phyloP scores from a whole-genome alignment of 2,797 vertebrate species.

The Eulemur mongoz region DNA sequence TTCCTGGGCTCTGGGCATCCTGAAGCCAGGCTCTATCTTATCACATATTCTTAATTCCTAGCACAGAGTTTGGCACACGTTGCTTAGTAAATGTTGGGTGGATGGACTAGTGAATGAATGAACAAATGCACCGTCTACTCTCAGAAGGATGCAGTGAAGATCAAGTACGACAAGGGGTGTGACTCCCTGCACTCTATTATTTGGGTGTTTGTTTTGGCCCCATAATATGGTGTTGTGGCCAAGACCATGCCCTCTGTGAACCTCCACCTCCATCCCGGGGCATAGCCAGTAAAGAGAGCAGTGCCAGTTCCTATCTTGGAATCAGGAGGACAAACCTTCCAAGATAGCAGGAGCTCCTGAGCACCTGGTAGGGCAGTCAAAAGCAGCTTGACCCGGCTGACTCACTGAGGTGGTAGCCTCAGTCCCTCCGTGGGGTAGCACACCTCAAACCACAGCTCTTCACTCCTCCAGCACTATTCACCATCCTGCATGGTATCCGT shows the following conservation, averaged over 20 bases:
- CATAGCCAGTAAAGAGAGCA: not conserved
- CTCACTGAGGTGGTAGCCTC: not conserved
- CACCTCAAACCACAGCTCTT: not conserved
- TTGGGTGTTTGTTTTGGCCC: not conserved
- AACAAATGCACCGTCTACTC: not conserved
- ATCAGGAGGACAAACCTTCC: not conserved
- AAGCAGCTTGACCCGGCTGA: not conserved
- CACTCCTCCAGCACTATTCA: not conserved
- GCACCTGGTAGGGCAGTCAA: not conserved
- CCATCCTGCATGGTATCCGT: not conserved
- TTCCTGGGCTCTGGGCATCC: not conserved
- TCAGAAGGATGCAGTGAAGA: not conserved
- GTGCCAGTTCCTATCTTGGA: not conserved
- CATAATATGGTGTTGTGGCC: not conserved
- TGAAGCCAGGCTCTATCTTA: not conserved
- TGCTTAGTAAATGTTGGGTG: not conserved
- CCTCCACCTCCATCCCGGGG: not conserved
- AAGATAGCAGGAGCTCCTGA: not conserved
- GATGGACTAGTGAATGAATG: not conserved
- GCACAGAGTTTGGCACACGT: not conserved
- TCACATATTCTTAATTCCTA: not conserved
- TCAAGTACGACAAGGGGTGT: not conserved
- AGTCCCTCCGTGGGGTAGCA: fast-evolving
- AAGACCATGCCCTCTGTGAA: not conserved
- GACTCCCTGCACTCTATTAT: not conserved